Evolutionary conservation across 2,888 invertebrate genomes (phyloP).

Genomic region (Ennomos erosarius): DNA sequence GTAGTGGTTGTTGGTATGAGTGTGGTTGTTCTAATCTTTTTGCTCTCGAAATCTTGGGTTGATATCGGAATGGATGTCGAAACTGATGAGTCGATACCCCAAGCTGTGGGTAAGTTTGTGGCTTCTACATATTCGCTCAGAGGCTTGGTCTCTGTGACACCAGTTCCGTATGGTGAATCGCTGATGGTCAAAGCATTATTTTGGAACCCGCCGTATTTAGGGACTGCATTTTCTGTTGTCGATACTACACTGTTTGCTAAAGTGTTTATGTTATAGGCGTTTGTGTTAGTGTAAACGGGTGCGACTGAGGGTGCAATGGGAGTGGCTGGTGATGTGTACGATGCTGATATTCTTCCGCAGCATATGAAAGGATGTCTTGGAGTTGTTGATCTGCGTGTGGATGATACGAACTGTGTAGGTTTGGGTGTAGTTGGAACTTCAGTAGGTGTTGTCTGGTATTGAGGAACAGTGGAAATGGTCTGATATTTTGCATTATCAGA

Average conservation of each 20-base stretch:
- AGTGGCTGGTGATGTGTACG: constrained; percentile 72
- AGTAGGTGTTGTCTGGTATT: constrained; percentile 38
- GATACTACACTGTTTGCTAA: constrained; percentile 56
- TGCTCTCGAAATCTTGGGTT: constrained; percentile 70
- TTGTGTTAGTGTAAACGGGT: constrained; percentile 74
- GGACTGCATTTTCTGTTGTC: constrained; percentile 62
- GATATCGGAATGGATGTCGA: constrained; percentile 61
- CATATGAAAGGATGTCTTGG: constrained; percentile 70
- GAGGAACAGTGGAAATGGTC: constrained; percentile 16
- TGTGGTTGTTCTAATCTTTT: constrained; percentile 65
- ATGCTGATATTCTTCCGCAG: constrained; percentile 77
- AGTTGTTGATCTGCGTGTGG: constrained; percentile 58
- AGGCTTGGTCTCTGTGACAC: constrained; percentile 74
- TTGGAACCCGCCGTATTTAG: constrained; percentile 73
- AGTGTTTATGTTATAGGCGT: constrained; percentile 61
- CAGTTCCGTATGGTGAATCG: constrained; percentile 77
- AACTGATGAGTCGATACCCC: constrained; percentile 71
- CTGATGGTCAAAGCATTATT: constrained; percentile 68
- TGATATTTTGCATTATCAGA: constrained; percentile 13
- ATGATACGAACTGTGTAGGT: constrained; percentile 54
- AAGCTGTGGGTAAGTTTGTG: constrained; percentile 75
- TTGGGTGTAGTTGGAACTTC: constrained; percentile 49
- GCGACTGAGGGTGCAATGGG: constrained; percentile 56
- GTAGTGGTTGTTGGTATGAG: constrained; percentile 62
- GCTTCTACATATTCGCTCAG: constrained; percentile 75